These are phyloP conservation scores for Drosophila nr. perissopoda DNA, from an alignment of 2,888 invertebrate species.

Conservation along the genomic window DNA sequence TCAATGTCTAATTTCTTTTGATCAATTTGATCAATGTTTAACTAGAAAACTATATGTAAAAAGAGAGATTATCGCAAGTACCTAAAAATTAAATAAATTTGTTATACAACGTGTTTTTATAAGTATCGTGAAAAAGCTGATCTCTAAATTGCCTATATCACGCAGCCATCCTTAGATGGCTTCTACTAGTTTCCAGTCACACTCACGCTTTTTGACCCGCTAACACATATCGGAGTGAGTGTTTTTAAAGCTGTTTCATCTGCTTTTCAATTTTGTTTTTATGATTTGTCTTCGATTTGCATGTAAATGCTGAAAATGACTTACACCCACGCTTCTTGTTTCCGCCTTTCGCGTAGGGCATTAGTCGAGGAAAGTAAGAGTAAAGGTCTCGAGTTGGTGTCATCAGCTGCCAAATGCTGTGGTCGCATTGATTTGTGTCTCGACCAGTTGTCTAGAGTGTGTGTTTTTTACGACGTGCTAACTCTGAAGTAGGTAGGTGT, in stretches of 20 bases:
- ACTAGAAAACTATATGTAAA: no score
- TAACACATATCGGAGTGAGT: constrained; percentile 63
- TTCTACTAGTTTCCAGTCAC: constrained; percentile 44
- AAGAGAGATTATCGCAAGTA: no score
- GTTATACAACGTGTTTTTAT: not conserved
- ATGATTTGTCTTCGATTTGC: constrained; percentile 69
- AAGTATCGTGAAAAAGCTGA: not conserved
- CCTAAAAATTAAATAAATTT: not conserved
- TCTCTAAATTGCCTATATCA: not conserved
- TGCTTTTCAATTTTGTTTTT: constrained; percentile 62
- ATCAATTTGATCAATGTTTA: not conserved
- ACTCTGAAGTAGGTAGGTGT: constrained; percentile 63
- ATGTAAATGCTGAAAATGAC: constrained; percentile 71
- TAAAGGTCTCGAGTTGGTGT: constrained; percentile 49
- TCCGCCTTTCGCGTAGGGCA: constrained; percentile 46
- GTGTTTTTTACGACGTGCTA: constrained; percentile 62
- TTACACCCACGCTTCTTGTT: constrained; percentile 71
- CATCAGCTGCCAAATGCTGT: constrained; percentile 31
- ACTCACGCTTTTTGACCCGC: constrained; percentile 69
- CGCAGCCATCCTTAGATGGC: constrained; percentile 36
- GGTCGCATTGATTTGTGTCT: constrained; percentile 66
- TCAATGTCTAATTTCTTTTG: not conserved
- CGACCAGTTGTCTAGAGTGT: constrained; percentile 28
- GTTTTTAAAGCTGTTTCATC: constrained; percentile 39
- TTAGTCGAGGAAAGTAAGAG: constrained; percentile 68